Base-by-base conservation (phyloP, 2,797 vertebrate species). In the Danio albolineatus region DNA sequence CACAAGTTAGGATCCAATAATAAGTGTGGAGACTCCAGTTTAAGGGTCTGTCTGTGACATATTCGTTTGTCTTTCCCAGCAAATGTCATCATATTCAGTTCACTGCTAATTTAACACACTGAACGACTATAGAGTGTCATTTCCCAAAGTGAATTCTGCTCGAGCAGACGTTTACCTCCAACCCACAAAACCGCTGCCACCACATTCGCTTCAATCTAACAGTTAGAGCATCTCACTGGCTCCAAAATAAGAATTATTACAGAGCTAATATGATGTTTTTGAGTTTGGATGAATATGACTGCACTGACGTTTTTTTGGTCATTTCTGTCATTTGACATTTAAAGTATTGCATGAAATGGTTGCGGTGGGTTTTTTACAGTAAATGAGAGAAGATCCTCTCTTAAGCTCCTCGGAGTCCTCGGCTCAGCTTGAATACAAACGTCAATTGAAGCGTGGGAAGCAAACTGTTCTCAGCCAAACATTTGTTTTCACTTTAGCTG, bases 1-100 rank as follows among this genome's bases (percentile, higher is more conserved):
- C 87, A 89, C 61, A 67, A 73, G 44, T 84, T 86, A 84, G 85
- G 88, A 88, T 62, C 49, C 60, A 83, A 69, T 78, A 66, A 81
- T 28, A 76, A 67, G 51, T 48, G 56, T 59, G 43, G 53, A 79
- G 73, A 64, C 72, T 74, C 14, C 16, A 19, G 48, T 71, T 44
- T 53, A 14, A 74, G 13, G 28, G 7, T 60, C 56, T 49, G 62
- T 60, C 41, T 62, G 75, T 57, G 69, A 70, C 73, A 59, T 54
- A 73, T 48, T 44, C 36, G 44, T 76, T 61, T 80, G 70, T 54
- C 78, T 77, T 84, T 72, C 36, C 44, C 36, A 2, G 57, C 56
- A 65, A 83, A 83, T 70, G 75, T 78, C 70, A 83, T 81, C 84
- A 85, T 80, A 76, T 82, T 17, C 65, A 73, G 79, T 75, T 80